These are phyloP conservation scores for Heterocephalus glaber DNA, from an alignment of 2,113 vertebrate genomes.

Conservation along the genomic window DNA sequence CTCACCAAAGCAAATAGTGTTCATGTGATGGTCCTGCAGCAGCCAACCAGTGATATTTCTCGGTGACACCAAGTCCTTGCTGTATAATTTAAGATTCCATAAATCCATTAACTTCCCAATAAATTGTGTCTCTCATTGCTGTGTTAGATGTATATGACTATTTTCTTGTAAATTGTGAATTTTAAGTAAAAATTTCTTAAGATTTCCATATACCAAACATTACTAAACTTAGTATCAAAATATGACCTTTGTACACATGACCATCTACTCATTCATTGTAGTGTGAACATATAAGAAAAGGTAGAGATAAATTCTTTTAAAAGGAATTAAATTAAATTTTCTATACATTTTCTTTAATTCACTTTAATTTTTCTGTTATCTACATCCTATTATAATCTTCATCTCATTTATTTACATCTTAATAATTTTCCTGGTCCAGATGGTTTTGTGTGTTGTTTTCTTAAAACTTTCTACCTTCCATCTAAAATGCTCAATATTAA, in stretches of 20 bases:
- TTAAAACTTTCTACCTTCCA: slow-evolving; percentile 16
- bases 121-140: slow-evolving; percentile 56
- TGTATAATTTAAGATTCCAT: slow-evolving; percentile 61
- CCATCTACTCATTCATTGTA: neutral
- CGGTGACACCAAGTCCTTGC: slow-evolving; percentile 49
- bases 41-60: slow-evolving; percentile 15
- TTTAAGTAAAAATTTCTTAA: slow-evolving; percentile 51
- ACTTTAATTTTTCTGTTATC: neutral
- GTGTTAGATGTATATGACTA: slow-evolving; percentile 49
- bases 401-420: slow-evolving; percentile 15
- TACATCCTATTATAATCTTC: neutral
- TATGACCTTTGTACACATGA: neutral
- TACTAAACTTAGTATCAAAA: slow-evolving; percentile 30
- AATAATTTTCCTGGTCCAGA: slow-evolving; percentile 32
- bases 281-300: slow-evolving; percentile 23
- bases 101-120: slow-evolving; percentile 45
- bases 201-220: slow-evolving; percentile 46
- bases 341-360: neutral
- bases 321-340: slow-evolving; percentile 29
- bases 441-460: neutral
- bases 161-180: slow-evolving; percentile 8
- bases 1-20: slow-evolving; percentile 41
- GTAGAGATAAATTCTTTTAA: neutral
- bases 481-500: slow-evolving; percentile 17
- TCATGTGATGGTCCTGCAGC: slow-evolving; percentile 19